These are phyloP conservation scores for Andrena bucephala DNA, from an alignment of 2,888 invertebrate genomes.

Conservation along the genomic window DNA sequence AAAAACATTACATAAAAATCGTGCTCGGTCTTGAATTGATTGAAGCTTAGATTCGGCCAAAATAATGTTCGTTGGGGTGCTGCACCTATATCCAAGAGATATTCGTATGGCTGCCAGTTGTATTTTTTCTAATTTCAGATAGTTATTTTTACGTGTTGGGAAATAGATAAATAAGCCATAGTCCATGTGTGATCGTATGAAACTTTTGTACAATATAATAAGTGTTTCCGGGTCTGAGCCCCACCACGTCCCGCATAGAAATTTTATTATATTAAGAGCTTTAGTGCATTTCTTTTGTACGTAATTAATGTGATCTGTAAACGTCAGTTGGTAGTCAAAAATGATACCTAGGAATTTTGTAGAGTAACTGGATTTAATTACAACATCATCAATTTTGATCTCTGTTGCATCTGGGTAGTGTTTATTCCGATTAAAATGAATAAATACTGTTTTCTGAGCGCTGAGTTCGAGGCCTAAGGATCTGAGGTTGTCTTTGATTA, in stretches of 20 bases:
- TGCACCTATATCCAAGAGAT: neutral
- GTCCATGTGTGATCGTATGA: neutral
- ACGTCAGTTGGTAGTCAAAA: neutral
- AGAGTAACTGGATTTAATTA: neutral
- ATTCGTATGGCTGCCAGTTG: neutral
- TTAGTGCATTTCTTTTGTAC: neutral
- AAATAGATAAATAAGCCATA: neutral
- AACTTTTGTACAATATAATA: neutral
- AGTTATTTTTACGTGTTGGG: neutral
- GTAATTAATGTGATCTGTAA: neutral
- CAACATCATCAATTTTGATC: neutral
- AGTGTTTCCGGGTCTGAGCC: neutral
- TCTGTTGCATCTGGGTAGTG: neutral
- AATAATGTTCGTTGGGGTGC: neutral
- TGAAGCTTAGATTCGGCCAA: neutral
- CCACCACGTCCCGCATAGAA: neutral
- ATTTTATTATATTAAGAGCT: neutral
- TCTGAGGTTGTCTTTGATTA: neutral
- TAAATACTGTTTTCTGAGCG: neutral
- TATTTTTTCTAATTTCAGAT: neutral
- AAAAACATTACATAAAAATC: neutral
- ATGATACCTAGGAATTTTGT: neutral
- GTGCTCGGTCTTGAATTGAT: neutral
- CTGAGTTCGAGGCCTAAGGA: neutral
- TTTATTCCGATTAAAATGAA: conserved; percentile 5